Percentiles rank a stretch among this genome's conserved stretches.
These are phyloP conservation scores for Stegodyphus dumicola DNA, from an alignment of 1,140 invertebrate species.

Conservation along the genomic window DNA sequence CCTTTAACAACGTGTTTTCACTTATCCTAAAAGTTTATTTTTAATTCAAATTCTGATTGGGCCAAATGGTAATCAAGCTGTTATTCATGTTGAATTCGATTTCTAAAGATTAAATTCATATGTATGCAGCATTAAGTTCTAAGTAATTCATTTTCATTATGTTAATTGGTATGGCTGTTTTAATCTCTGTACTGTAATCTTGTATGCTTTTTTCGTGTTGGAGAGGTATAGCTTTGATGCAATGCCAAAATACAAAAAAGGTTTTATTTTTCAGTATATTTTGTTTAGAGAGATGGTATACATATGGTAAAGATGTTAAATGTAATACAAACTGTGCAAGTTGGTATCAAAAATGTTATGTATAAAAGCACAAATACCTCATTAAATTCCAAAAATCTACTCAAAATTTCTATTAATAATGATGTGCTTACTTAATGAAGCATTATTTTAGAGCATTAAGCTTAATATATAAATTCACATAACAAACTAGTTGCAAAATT, in stretches of 20 bases:
- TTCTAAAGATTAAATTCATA: not conserved
- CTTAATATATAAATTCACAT: too few species aligned
- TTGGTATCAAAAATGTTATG: too few species aligned
- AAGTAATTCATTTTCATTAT: not conserved
- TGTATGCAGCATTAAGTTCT: too few species aligned
- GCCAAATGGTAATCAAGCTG: not conserved
- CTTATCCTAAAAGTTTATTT: not conserved
- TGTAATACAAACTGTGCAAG: conserved; percentile 48
- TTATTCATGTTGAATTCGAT: too few species aligned
- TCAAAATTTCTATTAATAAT: too few species aligned
- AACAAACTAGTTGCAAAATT: too few species aligned
- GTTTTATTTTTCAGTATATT: not conserved
- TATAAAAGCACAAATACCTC: too few species aligned
- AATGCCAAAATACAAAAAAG: not conserved
- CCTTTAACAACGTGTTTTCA: conserved; percentile 4
- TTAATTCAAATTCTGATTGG: too few species aligned
- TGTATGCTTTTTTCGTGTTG: not conserved
- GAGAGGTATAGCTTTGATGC: not conserved
- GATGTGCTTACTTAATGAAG: too few species aligned
- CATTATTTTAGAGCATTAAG: too few species aligned
- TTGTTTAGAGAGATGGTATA: not conserved
- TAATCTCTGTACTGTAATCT: not conserved
- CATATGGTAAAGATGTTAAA: conserved; percentile 23
- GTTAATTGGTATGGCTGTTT: not conserved
- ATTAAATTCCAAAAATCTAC: too few species aligned